Evolutionary conservation across 2,797 vertebrate genomes (phyloP), one percentile per base, ranked within the genome.

Genomic region (Pterois miles): DNA sequence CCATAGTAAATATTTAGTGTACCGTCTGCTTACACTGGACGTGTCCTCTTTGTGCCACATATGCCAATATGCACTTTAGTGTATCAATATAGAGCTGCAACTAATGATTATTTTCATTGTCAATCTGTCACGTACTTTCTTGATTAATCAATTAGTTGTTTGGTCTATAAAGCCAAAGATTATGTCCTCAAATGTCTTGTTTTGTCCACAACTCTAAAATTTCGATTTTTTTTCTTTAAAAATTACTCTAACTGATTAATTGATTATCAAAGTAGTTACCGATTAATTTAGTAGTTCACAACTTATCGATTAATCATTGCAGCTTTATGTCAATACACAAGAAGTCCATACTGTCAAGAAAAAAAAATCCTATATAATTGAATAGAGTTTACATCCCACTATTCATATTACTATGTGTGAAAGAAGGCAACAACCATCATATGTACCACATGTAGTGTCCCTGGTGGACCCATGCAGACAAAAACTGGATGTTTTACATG

Each of bases 1-100:
- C 11, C 38, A 78, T 5, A 23, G 75, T 58, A 68, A 91, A 91
- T 83, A 86, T 86, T 83, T 63, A 76, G 62, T 59, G 56, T 63
- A 22, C 56, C 1, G 38, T 77, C 27, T 18, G 20, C 53, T 10
- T 10, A 31, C 69, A 18, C 5, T 25, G 29, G 48, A 63, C 6
- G 23, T 46, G 68, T 52, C 57, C 60, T 50, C 57, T 57, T 50
- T 29, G 8, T 36, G 18, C 31, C 52, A 20, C 31, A 34, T 38
- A 33, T 38, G 64, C 65, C 56, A 75, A 53, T 6, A 5, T 71
- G 56, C 1, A 18, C 23, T 60, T 68, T 36, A 53, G 58, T 40
- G 46, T 29, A 54, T 72, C 46, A 36, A 69, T 31, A 78, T 0
- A 46, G 18, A 18, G 43, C 43, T 46, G 43, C 43, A 46, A 1